Base-by-base conservation (phyloP, 2,113 vertebrate genomes). In the Nibea albiflora region DNA sequence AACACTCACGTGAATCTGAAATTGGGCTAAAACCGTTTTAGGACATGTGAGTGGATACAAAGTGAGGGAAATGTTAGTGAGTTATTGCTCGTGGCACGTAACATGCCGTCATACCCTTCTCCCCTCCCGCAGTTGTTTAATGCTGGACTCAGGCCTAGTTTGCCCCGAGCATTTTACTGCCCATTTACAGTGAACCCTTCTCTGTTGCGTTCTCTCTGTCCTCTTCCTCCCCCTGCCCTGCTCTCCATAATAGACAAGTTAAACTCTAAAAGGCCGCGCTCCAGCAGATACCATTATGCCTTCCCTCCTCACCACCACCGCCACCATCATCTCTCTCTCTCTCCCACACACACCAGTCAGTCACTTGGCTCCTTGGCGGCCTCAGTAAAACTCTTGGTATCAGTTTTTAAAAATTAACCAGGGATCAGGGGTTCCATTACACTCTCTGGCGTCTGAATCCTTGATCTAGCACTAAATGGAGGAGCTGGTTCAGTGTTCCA, bases 391-490 rank as follows among this genome's bases (percentile, higher is more conserved):
- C 93, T 95, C 93, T 84, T 78, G 93, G 94, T 96, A 95, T 97
- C 94, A 92, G 92, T 95, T 95, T 91, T 95, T 87, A 95, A 79
- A 89, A 92, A 95, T 95, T 91, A 96, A 95, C 95, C 87, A 94
- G 95, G 95, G 95, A 96, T 94, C 90, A 54, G 77, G 93, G 94
- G 95, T 95, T 97, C 94, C 93, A 92, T 98, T 96, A 95, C 96
- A 97, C 44, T 67, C 90, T 85, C 93, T 85, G 87, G 85, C 90
- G 92, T 94, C 94, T 89, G 92, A 94, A 95, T 95, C 93, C 94
- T 96, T 94, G 94, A 95, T 94, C 94, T 94, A 92, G 96, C 95
- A 95, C 95, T 92, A 98, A 96, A 97, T 97, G 95, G 96, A 96
- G 87, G 95, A 96, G 95, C 94, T 92, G 95, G 94, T 95, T 96